phyloP scores from a whole-genome alignment of 2,113 vertebrate genomes.

The Nibea coibor region DNA sequence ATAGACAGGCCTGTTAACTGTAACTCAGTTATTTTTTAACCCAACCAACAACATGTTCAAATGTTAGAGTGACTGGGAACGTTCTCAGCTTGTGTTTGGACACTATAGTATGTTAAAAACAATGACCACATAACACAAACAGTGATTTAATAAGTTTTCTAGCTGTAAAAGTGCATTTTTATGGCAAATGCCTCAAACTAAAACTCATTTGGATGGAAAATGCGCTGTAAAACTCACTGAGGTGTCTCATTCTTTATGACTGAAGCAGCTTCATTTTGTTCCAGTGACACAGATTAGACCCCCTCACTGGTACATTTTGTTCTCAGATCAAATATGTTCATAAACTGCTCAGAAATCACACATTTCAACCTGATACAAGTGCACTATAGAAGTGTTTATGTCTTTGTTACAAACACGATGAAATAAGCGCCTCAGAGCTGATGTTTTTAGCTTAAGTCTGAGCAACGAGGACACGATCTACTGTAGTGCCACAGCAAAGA shows the following conservation, averaged over 20 bases:
- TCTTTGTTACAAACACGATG: not conserved
- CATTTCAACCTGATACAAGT: not conserved
- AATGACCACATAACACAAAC: not conserved
- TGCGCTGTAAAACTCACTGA: not conserved
- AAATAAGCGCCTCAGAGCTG: not conserved
- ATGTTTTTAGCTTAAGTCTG: not conserved
- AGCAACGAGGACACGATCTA: not conserved
- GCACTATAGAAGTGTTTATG: not conserved
- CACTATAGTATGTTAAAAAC: not conserved
- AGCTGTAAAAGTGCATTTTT: not conserved
- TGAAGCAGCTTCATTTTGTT: not conserved
- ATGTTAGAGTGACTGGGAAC: not conserved
- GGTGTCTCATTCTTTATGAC: not conserved
- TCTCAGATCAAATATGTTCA: not conserved
- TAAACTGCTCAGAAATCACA: not conserved
- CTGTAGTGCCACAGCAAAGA: conserved; percentile 21
- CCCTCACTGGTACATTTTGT: not conserved
- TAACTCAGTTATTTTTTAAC: not conserved
- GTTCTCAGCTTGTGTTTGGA: not conserved
- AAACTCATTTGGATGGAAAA: not conserved
- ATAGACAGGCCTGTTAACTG: not conserved
- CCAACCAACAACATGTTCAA: conserved; percentile 14
- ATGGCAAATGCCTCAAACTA: not conserved
- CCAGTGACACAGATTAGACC: conserved; percentile 13
- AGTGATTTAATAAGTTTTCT: not conserved